Percentiles rank a stretch among this genome's conserved stretches.
Conservation (phyloP, 2,888 invertebrate genomes). For the Deroplatys truncata region DNA sequence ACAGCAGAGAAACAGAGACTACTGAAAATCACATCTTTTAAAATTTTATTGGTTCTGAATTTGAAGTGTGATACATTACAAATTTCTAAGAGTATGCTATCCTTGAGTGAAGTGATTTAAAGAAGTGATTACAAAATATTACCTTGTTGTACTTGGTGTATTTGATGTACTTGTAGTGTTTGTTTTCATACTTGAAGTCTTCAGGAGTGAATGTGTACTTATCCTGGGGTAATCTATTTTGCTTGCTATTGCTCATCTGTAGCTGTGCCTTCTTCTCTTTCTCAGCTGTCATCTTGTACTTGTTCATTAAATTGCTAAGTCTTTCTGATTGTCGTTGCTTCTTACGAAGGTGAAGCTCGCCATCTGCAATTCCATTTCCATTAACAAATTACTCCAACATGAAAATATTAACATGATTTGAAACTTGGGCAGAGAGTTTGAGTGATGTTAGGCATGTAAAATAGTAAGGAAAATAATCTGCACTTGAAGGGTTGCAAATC, state of each 20-base stretch:
- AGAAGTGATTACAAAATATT: not conserved
- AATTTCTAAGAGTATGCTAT: no score
- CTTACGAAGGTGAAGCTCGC: slow-evolving; percentile 40
- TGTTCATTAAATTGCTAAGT: slow-evolving; percentile 56
- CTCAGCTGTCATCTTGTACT: slow-evolving; percentile 60
- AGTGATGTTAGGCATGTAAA: no score
- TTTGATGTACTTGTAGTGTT: slow-evolving; percentile 74
- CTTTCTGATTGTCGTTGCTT: slow-evolving; percentile 58
- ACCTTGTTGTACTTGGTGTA: slow-evolving; percentile 68
- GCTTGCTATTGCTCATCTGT: slow-evolving; percentile 22
- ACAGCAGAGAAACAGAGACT: no score
- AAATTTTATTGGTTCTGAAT: no score
- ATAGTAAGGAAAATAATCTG: no score
- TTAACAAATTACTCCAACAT: not conserved
- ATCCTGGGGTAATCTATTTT: slow-evolving; percentile 21
- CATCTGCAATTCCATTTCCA: slow-evolving; percentile 7
- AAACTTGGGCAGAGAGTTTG: no score
- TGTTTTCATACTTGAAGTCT: slow-evolving; percentile 73
- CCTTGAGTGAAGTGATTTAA: no score
- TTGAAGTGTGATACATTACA: no score
- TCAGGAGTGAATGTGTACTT: slow-evolving; percentile 65
- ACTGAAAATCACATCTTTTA: no score
- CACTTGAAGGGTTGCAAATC: no score
- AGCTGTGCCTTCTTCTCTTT: slow-evolving; percentile 41
- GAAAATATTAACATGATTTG: not conserved